Conservation (phyloP, 2,113 vertebrate genomes). For the Microcebus murinus region DNA sequence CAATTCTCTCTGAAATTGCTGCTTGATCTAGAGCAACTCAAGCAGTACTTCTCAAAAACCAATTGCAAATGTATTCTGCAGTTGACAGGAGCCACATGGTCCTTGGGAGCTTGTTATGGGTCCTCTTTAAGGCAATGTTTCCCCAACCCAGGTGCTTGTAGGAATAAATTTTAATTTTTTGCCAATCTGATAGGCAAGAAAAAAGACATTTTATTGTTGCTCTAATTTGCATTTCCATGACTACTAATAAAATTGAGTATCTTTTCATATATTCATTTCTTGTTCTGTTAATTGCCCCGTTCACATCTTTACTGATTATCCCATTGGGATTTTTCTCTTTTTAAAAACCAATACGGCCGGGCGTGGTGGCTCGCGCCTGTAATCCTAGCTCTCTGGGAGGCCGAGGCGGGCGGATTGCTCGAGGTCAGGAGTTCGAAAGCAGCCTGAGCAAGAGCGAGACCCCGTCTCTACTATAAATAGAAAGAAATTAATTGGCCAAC, state of each 20-base stretch:
- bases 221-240: conserved; percentile 31
- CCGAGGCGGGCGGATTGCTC: too few relatives aligned
- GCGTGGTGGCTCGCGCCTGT: too few relatives aligned
- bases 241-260: not conserved
- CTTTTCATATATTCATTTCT: not conserved
- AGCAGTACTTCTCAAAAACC: not conserved
- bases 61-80: not conserved
- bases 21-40: not conserved
- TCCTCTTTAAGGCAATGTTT: not conserved
- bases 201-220: not conserved
- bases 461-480: too few relatives aligned
- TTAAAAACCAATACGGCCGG: not conserved
- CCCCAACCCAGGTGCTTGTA: not conserved
- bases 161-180: not conserved
- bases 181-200: not conserved
- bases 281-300: not conserved
- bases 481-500: too few relatives aligned
- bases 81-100: not conserved
- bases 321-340: not conserved
- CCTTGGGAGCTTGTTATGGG: not conserved
- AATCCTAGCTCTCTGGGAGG: too few relatives aligned
- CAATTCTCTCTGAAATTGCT: not conserved
- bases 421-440: too few relatives aligned
- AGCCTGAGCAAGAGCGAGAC: too few relatives aligned
- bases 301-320: not conserved